Evolutionary conservation across 35 echinoderm and acorn worm genomes (phyloP).

Genomic region (Nesometra sesokonis): DNA sequence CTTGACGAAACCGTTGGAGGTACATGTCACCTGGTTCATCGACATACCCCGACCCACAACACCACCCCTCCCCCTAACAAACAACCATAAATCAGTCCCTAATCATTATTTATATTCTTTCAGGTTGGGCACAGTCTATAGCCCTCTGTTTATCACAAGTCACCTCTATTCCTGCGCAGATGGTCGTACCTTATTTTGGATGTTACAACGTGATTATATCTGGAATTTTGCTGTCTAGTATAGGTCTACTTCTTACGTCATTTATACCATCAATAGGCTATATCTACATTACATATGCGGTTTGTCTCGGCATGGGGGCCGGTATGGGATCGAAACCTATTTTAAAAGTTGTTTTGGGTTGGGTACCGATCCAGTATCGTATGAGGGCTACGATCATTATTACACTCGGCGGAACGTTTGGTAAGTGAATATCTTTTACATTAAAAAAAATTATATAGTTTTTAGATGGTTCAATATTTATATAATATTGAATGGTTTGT

Average conservation of each 20-base stretch:
- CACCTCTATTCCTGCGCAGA: not conserved
- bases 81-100: too few species aligned
- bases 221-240: not conserved
- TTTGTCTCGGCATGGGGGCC: not conserved
- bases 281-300: not conserved
- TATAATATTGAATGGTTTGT: too few species aligned
- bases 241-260: not conserved
- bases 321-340: not conserved
- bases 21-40: too few species aligned
- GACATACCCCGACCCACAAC: too few species aligned
- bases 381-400: not conserved
- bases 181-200: not conserved
- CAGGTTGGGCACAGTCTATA: not conserved
- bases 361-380: not conserved
- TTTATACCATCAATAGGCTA: not conserved
- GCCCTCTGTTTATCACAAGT: not conserved
- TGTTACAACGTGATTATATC: not conserved
- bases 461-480: too few species aligned
- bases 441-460: too few species aligned
- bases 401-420: not conserved
- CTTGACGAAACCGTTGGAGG: too few species aligned
- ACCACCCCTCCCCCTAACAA: too few species aligned
- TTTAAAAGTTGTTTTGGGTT: not conserved
- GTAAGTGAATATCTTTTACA: not conserved
- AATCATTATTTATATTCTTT: not conserved